A percentile compares a stretch with the other conserved stretches of the same genome.
Evolutionary conservation across 2,113 vertebrate genomes (phyloP).

Genomic region (Callionymus lyra): DNA sequence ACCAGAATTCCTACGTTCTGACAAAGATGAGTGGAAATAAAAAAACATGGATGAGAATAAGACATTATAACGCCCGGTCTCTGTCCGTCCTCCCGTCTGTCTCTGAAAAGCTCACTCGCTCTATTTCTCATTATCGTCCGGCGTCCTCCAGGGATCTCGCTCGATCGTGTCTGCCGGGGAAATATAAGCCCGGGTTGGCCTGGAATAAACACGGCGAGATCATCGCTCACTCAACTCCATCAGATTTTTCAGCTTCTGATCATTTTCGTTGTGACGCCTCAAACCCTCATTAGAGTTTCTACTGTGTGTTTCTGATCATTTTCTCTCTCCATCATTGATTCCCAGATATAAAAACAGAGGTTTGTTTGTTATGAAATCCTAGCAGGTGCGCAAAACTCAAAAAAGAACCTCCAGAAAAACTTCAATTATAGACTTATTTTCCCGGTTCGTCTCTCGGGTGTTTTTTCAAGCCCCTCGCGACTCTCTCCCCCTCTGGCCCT

Average conservation of each 20-base stretch:
- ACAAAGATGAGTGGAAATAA: background rate
- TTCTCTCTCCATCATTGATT: slow-evolving; percentile 44
- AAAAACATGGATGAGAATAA: slow-evolving; percentile 6
- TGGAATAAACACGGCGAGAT: slow-evolving; percentile 28
- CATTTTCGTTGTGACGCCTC: background rate
- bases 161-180: slow-evolving; percentile 29
- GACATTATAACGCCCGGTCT: slow-evolving; percentile 10
- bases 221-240: slow-evolving; percentile 38
- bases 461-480: slow-evolving; percentile 22
- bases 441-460: slow-evolving; percentile 11
- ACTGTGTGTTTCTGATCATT: slow-evolving; percentile 37
- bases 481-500: slow-evolving; percentile 24
- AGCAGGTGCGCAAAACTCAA: no score
- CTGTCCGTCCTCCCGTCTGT: slow-evolving; percentile 1
- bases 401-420: background rate
- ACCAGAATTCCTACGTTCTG: background rate
- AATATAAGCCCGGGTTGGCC: slow-evolving; percentile 31
- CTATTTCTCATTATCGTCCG: background rate
- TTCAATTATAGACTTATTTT: slow-evolving; percentile 1
- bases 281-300: slow-evolving; percentile 6
- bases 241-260: slow-evolving; percentile 17
- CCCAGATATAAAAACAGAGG: slow-evolving; percentile 32
- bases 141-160: slow-evolving; percentile 15
- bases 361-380: slow-evolving; percentile 23
- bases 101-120: slow-evolving; percentile 7